Conservation (phyloP, 1,140 invertebrate genomes). For the Phymastichus coffea region DNA sequence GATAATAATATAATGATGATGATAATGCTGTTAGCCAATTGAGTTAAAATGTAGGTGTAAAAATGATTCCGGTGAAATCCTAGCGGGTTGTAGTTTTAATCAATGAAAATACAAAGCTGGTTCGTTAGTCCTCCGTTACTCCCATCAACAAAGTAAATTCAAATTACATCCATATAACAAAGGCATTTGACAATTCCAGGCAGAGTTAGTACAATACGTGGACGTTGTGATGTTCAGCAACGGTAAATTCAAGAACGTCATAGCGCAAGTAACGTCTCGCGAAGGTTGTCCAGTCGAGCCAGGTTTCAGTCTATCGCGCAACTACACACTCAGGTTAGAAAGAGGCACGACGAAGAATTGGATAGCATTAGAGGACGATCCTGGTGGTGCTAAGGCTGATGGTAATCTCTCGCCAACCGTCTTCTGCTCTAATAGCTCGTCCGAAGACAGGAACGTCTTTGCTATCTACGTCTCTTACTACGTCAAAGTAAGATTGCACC, state of each 20-base stretch:
- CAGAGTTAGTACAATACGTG: constrained; percentile 90
- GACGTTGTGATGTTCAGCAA: constrained; percentile 99
- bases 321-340: constrained; percentile 67
- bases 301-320: constrained; percentile 62
- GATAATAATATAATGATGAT: no score
- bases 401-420: constrained; percentile 71
- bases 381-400: constrained; percentile 64
- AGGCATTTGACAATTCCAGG: no score
- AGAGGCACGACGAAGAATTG: constrained; percentile 79
- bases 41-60: no score
- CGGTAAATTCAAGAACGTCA: constrained; percentile 98
- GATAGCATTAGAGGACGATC: constrained; percentile 76
- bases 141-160: no score
- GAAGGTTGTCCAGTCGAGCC: constrained; percentile 67
- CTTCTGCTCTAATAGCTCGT: constrained; percentile 58
- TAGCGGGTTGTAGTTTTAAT: no score
- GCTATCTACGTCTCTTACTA: constrained; percentile 89
- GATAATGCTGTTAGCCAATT: no score
- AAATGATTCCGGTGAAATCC: no score
- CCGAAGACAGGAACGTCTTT: constrained; percentile 79
- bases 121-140: no score
- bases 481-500: constrained; percentile 65
- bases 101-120: no score
- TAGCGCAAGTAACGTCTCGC: constrained; percentile 79
- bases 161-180: no score